Conservation (phyloP, 37 sponge, comb jelly and placozoan genomes). For the Cliona cf. orientalis region DNA sequence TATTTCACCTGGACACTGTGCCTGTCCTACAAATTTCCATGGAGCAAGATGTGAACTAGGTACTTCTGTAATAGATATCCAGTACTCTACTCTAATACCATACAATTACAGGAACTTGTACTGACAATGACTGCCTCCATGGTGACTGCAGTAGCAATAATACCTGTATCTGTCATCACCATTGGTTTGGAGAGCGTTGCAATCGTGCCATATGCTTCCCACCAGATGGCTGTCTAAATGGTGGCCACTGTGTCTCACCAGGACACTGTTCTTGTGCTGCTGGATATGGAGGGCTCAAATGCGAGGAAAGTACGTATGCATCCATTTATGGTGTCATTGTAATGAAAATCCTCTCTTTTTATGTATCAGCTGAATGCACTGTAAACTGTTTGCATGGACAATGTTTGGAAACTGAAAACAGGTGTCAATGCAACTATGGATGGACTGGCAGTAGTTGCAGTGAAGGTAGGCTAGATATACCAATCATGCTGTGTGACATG, state of each 20-base stretch:
- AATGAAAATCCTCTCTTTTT: background rate
- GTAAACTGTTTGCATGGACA: too few species aligned
- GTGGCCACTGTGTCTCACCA: constrained; percentile 17
- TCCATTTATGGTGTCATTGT: background rate
- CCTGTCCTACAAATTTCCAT: background rate
- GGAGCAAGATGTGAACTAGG: constrained; percentile 12
- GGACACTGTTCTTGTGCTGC: constrained; percentile 9
- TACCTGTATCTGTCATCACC: background rate
- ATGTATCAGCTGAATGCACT: background rate
- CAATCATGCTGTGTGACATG: too few species aligned
- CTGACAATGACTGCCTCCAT: constrained; percentile 4
- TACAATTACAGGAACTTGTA: background rate
- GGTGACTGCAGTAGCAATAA: background rate
- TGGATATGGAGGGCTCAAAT: background rate
- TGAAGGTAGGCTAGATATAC: too few species aligned
- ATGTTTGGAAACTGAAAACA: too few species aligned
- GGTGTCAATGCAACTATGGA: too few species aligned
- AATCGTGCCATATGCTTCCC: background rate
- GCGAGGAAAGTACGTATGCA: background rate
- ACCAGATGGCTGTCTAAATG: constrained; percentile 15
- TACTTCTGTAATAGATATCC: too few species aligned
- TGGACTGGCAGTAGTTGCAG: too few species aligned
- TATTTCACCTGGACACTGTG: background rate
- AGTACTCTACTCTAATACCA: too few species aligned
- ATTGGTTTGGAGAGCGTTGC: constrained; percentile 6